Base-by-base conservation (phyloP, 2,113 vertebrate genomes). In the Crotalus tigris region DNA sequence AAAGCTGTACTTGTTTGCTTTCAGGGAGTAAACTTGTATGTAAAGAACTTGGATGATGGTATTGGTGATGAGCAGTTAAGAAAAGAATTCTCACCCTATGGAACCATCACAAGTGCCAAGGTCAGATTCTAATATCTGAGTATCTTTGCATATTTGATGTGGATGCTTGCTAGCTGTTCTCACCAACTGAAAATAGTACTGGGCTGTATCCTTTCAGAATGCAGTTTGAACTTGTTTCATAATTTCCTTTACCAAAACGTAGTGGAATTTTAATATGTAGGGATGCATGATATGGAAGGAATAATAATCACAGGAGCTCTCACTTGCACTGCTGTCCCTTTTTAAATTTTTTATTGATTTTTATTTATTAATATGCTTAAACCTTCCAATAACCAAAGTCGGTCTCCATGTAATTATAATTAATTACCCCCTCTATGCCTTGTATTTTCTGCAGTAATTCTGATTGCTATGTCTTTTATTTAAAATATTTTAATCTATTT, bases 31-130 rank as follows among this genome's bases (percentile, higher is more conserved):
- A 99, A 99, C 97, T 96, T 99, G 8, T 99, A 99, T 1, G 99
- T 99, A 94, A 99, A 99, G 97, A 99, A 99, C 95, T 95, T 99
- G 96, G 99, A 99, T 33, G 99, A 99, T 33, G 97, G 97, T 49
- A 99, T 99, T 55, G 98, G 99, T 0, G 99, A 99, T 0, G 99
- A 99, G 91, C 98, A 97, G 87, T 97, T 99, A 94, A 97, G 98
- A 95, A 99, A 99, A 93, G 99, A 99, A 93, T 99, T 99, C 93
- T 97, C 98, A n/a, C 98, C 99, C 0, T 99, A 99, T 0, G 99
- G 99, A 59, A 98, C 98, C 93, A 99, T 99, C 94, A 99, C 99
- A 61, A 99, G 99, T 53, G 99, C 99, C 13, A 99, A 99, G 98
- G 99, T 99, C 94, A 97, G 96, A 58, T 17, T 1, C n/a, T 26